Evolutionary conservation across 2,888 invertebrate genomes (phyloP).

Genomic region (Harmothoe impar): DNA sequence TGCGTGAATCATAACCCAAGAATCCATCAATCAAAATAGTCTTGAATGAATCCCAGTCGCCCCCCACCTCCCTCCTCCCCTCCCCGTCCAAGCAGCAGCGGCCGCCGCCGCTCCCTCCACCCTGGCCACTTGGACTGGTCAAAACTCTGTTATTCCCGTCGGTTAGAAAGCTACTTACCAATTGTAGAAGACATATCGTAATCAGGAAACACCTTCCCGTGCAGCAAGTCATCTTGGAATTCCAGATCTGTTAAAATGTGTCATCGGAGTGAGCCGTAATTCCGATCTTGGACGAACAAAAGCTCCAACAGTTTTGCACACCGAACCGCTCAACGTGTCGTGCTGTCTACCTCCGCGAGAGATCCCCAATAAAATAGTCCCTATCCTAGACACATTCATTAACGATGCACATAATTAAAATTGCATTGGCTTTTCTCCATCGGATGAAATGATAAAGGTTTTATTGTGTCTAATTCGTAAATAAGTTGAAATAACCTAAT

Average conservation of each 20-base stretch:
- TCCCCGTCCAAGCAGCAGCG: too few relatives aligned
- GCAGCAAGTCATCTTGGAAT: conserved; percentile 65
- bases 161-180: conserved; percentile 61
- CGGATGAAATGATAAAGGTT: too few relatives aligned
- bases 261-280: conserved; percentile 46
- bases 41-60: too few relatives aligned
- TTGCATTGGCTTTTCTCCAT: too few relatives aligned
- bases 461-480: too few relatives aligned
- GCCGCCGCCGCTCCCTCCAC: too few relatives aligned
- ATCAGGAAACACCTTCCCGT: conserved; percentile 67
- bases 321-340: background rate
- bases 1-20: too few relatives aligned
- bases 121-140: background rate
- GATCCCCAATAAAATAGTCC: background rate
- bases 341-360: background rate
- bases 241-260: background rate
- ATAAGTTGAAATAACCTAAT: too few relatives aligned
- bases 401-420: too few relatives aligned
- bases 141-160: background rate
- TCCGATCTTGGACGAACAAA: conserved; percentile 42
- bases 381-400: too few relatives aligned
- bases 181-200: conserved; percentile 65
- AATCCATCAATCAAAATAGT: too few relatives aligned
- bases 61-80: too few relatives aligned
- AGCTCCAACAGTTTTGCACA: conserved; percentile 42